Conservation (phyloP, 2,797 vertebrate genomes). For the Helarctos malayanus region DNA sequence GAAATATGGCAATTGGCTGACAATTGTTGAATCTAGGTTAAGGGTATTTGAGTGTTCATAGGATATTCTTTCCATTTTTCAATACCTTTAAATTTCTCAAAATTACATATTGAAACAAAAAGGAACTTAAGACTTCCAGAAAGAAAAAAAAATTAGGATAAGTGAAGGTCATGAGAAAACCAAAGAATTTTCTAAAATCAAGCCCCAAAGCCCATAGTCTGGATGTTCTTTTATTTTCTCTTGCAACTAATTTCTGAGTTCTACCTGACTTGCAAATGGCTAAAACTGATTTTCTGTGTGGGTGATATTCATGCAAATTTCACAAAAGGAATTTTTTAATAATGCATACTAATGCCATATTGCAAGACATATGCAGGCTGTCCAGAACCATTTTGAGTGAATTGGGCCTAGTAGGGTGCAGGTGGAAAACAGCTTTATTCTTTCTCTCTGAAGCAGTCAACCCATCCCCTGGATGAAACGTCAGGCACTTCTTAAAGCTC, state of each 20-base stretch:
- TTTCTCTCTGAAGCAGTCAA: not conserved
- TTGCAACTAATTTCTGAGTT: not conserved
- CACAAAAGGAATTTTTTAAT: not conserved
- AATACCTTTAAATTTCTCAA: not conserved
- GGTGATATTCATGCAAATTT: not conserved
- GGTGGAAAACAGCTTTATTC: not conserved
- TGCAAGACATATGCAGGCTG: rapidly evolving
- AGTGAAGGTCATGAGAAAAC: not conserved
- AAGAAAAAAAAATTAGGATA: not conserved
- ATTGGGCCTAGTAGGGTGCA: not conserved
- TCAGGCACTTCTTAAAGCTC: not conserved
- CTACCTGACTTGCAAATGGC: not conserved
- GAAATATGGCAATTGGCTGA: not conserved
- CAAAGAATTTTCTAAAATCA: conserved; percentile 18
- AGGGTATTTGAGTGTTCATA: not conserved
- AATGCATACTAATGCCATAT: not conserved
- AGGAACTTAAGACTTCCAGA: not conserved
- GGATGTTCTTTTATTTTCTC: not conserved
- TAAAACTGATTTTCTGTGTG: not conserved
- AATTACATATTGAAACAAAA: not conserved
- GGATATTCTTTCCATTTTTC: not conserved
- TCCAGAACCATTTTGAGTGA: not conserved
- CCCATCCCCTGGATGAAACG: not conserved
- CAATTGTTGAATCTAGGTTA: not conserved
- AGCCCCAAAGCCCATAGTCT: not conserved